Evolutionary conservation across 2,888 invertebrate species (phyloP), one percentile per base, ranked within the genome.

Genomic region (Drosophila nr. medialis): DNA sequence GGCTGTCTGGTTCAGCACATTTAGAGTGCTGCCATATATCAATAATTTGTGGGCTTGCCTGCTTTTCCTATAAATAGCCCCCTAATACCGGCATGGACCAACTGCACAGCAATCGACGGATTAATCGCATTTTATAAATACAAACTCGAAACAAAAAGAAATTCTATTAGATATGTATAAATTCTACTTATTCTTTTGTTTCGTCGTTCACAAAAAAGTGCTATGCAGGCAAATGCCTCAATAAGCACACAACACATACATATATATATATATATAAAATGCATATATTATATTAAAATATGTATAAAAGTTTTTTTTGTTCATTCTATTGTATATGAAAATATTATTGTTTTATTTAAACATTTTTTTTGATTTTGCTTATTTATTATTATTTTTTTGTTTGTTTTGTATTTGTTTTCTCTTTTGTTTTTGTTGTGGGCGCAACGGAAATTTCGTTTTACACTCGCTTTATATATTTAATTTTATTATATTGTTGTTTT

Each of bases 371-470:
- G 38, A 29, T 38, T 40, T n/a, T 54, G 49, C 55, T 58, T 72
- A 36, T 63, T 60, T 60, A 27, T 64, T 64, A 45, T 21, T 15
- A 45, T 50, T 56, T 40, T 59, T 63, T 45, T 34, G 54, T 51
- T 55, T 40, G 48, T 56, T 65, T 73, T 53, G 59, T 56, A 36
- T 45, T 48, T 66, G 48, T 62, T 56, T 75, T 75, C 71, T 66
- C 50, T 56, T 55, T 72, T 56, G 58, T 56, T 72, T 58, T 65
- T 70, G 65, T 66, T 79, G 76, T 75, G 72, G 63, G 67, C 83
- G 68, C 74, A 85, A 64, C 88, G 80, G 80, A 84, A 87, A 84
- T 82, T 89, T 82, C 72, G 72, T 74, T 89, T 79, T 74, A 85
- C 64, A 77, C 76, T 75, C 90, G 64, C 72, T 81, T 72, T 70